Conservation (phyloP, 2,113 vertebrate species). For the Choloepus hoffmanni region DNA sequence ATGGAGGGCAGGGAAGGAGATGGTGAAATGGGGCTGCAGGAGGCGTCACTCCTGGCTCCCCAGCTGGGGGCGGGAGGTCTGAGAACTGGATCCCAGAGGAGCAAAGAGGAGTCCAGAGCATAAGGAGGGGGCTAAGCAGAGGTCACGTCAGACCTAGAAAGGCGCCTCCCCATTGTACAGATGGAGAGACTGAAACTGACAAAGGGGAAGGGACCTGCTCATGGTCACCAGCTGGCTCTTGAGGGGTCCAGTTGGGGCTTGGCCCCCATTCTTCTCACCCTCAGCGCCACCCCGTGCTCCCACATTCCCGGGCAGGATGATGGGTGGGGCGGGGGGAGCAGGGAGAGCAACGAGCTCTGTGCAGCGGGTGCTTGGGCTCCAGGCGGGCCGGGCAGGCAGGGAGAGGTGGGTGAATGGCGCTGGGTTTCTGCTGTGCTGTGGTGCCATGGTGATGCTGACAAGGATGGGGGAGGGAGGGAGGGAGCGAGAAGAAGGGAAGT, state of each 20-base stretch:
- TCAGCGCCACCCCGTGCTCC: background rate
- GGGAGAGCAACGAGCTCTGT: background rate
- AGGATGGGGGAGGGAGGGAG: conserved; percentile 76
- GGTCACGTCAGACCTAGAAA: background rate
- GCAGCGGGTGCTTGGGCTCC: conserved; percentile 46
- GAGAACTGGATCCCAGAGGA: background rate
- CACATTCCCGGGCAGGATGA: background rate
- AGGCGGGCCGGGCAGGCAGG: conserved; percentile 11
- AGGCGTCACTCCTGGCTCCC: background rate
- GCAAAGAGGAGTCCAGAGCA: background rate
- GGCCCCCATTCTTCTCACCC: background rate
- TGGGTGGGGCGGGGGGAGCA: background rate
- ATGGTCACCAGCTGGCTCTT: background rate
- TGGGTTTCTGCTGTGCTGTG: conserved; percentile 75
- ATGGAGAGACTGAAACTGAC: conserved; percentile 26
- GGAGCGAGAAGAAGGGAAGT: conserved; percentile 53
- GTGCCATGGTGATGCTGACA: conserved; percentile 82
- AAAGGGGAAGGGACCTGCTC: background rate
- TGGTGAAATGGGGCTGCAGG: background rate
- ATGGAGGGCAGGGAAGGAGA: background rate
- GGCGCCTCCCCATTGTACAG: background rate
- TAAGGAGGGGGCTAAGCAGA: background rate
- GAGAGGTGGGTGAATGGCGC: conserved; percentile 76
- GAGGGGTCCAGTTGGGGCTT: background rate
- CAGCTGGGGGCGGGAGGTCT: background rate